phyloP scores from a whole-genome alignment of 2,113 vertebrate genomes.

The Ornithorhynchus anatinus region DNA sequence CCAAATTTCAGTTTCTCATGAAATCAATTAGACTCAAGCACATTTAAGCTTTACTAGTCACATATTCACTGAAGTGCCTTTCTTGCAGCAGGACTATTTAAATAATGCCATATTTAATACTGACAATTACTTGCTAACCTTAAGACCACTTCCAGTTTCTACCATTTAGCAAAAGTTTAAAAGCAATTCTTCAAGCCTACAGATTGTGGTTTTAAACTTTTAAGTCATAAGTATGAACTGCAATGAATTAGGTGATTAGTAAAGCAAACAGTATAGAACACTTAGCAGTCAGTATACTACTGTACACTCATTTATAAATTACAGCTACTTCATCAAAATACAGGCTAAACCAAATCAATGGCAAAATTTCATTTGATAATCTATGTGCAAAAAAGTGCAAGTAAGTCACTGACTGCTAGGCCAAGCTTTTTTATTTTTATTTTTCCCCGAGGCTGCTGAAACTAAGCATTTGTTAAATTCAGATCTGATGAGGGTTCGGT shows the following conservation, averaged over 20 bases:
- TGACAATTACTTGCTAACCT: conserved; percentile 78
- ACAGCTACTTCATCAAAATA: conserved; percentile 71
- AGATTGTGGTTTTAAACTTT: conserved; percentile 74
- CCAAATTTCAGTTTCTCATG: conserved; percentile 77
- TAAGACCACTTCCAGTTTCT: conserved; percentile 80
- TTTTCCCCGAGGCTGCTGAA: conserved; percentile 82
- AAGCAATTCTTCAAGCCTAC: conserved; percentile 82
- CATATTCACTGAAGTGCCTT: conserved; percentile 86
- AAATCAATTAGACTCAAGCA: conserved; percentile 75
- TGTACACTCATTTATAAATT: conserved; percentile 75
- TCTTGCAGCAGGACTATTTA: conserved; percentile 76
- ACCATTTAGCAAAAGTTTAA: conserved; percentile 74
- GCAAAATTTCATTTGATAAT: conserved; percentile 75
- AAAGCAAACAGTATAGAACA: conserved; percentile 85
- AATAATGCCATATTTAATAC: conserved; percentile 82
- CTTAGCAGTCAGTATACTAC: conserved; percentile 88
- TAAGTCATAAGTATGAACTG: conserved; percentile 81
- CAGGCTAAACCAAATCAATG: conserved; percentile 80
- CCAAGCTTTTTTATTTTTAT: conserved; percentile 76
- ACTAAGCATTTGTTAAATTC: conserved; percentile 90
- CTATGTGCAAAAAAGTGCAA: conserved; percentile 86
- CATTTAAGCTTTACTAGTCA: conserved; percentile 86
- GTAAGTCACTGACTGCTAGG: conserved; percentile 91
- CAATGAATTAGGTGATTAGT: conserved; percentile 94
- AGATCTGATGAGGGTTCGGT: conserved; percentile 88